Evolutionary conservation across 2,113 vertebrate species (phyloP).

Genomic region (Emydura subglobosa): DNA sequence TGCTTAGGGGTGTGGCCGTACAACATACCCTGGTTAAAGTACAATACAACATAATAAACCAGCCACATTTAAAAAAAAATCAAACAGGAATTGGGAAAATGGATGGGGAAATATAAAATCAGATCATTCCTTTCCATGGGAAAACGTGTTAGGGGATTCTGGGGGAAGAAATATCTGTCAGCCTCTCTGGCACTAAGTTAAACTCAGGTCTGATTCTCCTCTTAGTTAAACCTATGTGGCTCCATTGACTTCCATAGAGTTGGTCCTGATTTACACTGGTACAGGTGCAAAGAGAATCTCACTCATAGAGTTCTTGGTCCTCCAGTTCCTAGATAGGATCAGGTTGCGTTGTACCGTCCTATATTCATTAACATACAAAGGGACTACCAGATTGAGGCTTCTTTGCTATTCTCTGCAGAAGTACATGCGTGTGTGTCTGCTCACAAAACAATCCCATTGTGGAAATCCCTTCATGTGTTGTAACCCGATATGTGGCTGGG

Average conservation of each 20-base stretch:
- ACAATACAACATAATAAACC: not conserved
- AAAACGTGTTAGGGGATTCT: not conserved
- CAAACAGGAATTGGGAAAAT: too few species aligned
- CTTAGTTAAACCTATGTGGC: constrained; percentile 17
- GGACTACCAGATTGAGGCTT: not conserved
- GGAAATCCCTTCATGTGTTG: not conserved
- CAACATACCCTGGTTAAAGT: not conserved
- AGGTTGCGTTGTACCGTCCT: not conserved
- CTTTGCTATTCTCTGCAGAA: not conserved
- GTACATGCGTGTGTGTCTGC: too few species aligned
- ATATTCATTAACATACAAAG: not conserved
- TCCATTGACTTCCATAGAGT: constrained; percentile 39
- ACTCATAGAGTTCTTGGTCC: not conserved
- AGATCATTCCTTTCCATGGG: not conserved
- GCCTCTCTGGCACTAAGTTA: not conserved
- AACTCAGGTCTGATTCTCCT: not conserved
- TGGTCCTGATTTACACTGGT: constrained; percentile 52
- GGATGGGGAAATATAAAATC: not conserved
- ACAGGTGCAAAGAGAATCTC: not conserved
- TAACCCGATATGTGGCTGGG: not conserved
- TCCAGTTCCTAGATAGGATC: not conserved
- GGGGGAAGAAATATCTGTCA: not conserved
- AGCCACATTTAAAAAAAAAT: not conserved
- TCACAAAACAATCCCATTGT: not conserved
- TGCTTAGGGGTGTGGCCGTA: not conserved